Conservation (phyloP, 2,888 invertebrate genomes). For the Abrostola tripartita region DNA sequence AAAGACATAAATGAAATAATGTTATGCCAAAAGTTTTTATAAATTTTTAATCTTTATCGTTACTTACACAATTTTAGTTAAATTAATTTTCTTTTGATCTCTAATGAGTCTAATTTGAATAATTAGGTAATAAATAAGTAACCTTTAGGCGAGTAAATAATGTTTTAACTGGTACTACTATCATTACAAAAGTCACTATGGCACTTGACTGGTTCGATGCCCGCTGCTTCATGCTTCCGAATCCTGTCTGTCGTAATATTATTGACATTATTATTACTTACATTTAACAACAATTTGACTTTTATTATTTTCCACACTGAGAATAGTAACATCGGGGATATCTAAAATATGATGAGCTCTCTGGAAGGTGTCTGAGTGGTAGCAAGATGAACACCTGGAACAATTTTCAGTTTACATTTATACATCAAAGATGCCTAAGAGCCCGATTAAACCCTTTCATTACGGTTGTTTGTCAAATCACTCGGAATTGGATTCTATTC, state of each 20-base stretch:
- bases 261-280: conserved; percentile 71
- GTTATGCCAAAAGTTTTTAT: neutral
- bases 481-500: conserved; percentile 20
- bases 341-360: conserved; percentile 88
- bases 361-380: conserved; percentile 88
- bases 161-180: too few relatives aligned
- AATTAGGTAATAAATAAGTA: neutral
- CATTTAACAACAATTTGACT: conserved; percentile 83
- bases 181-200: too few relatives aligned
- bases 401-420: conserved; percentile 20
- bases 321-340: conserved; percentile 83
- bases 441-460: conserved; percentile 3
- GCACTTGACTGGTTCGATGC: too few relatives aligned
- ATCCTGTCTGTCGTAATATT: neutral
- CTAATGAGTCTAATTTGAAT: conserved; percentile 1
- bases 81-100: neutral
- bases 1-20: conserved; percentile 41
- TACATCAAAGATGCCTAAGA: neutral
- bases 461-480: conserved; percentile 8
- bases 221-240: too few relatives aligned
- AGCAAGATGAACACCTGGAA: conserved; percentile 89
- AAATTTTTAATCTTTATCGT: neutral
- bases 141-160: too few relatives aligned
- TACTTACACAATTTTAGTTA: neutral
- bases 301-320: conserved; percentile 64